Base-by-base conservation (phyloP, 2,113 vertebrate genomes). In the Enhydra lutris region DNA sequence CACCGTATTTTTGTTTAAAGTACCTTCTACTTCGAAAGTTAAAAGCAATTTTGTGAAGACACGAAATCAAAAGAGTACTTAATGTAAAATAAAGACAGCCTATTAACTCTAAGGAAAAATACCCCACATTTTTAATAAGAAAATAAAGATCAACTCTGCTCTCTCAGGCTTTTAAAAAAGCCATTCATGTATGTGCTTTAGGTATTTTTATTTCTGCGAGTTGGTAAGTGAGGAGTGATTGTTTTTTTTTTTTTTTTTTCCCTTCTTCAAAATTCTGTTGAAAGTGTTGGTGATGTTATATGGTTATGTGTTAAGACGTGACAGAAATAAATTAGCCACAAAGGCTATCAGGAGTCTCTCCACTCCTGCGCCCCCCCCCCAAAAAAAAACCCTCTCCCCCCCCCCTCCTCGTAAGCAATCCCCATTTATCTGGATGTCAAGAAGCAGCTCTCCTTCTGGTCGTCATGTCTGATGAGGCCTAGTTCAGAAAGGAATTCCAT, bases 111-210 rank as follows among this genome's bases (percentile, higher is more conserved):
- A 98, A 98, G 94, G 97, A 98, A 97, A 97, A 98, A 96, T 50
- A 89, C 29, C 97, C 9, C 50, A 87, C 98, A 90, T 98, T 99
- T 98, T 98, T 97, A 98, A 98, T 98, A 98, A 98, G 98, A 98
- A 99, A 99, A 99, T 99, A 99, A 99, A 99, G 98, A 98, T 99
- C 98, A 99, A 97, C 98, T 99, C 98, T 99, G 98, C 98, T 99
- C 98, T 99, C 98, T 99, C 96, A 98, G 98, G 98, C 98, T 98
- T 92, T 99, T 98, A 97, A 98, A 98, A 98, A 98, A 99, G 98
- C 98, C 98, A 98, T 98, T 98, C 96, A 96, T 98, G 98, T 97
- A 98, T 98, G 97, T 98, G 97, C 98, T 98, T 97, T 98, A 98
- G 97, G 97, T 98, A 97, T 98, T 98, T 99, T 99, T 98, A 97